Evolutionary conservation across 2,113 vertebrate genomes (phyloP).

Genomic region (Ailuropoda melanoleuca): DNA sequence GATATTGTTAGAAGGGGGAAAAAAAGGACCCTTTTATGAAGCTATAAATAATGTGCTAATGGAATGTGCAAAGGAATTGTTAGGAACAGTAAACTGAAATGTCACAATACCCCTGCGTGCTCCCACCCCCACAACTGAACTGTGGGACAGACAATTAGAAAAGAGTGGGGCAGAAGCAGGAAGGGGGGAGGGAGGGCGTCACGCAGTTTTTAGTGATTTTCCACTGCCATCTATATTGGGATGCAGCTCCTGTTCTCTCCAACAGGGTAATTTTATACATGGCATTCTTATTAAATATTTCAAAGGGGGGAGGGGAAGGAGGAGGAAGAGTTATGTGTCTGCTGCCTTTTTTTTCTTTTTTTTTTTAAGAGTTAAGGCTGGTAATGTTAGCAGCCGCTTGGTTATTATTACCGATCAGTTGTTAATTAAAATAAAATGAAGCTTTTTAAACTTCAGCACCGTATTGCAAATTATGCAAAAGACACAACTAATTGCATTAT

Average conservation of each 20-base stretch:
- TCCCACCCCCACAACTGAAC: constrained; percentile 28
- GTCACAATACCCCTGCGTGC: background rate
- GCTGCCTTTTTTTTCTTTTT: background rate
- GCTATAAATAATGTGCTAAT: constrained; percentile 80
- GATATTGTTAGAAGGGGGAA: background rate
- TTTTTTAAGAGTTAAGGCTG: constrained; percentile 69
- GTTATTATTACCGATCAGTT: constrained; percentile 41
- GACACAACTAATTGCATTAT: constrained; percentile 71
- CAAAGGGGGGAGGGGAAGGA: background rate
- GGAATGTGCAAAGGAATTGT: constrained; percentile 73
- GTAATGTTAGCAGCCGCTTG: constrained; percentile 42
- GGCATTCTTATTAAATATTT: constrained; percentile 71
- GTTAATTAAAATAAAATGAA: constrained; percentile 76
- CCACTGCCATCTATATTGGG: constrained; percentile 77
- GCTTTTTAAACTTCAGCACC: constrained; percentile 68
- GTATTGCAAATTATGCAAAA: constrained; percentile 70
- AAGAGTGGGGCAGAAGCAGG: background rate
- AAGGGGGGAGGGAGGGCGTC: background rate
- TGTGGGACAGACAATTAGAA: constrained; percentile 45
- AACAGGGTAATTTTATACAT: constrained; percentile 72
- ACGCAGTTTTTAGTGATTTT: constrained; percentile 81
- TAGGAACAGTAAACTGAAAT: constrained; percentile 74
- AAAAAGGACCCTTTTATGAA: constrained; percentile 50
- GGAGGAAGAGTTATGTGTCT: background rate
- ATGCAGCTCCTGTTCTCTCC: constrained; percentile 65